phyloP scores from a whole-genome alignment of 2,888 invertebrate species.

The Platycheirus rosarum region DNA sequence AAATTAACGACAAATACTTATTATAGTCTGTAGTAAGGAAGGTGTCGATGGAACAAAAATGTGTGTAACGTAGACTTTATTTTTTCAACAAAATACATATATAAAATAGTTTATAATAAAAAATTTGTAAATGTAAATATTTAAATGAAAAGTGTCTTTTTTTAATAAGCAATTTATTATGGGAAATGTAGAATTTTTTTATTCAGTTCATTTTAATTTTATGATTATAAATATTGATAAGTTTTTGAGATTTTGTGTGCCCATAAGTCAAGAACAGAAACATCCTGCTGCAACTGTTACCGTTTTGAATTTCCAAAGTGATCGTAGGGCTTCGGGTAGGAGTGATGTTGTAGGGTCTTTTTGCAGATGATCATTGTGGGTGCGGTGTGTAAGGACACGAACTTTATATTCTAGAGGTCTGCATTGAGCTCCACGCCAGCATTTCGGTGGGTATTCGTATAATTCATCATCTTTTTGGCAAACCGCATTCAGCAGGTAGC shows the following conservation, averaged over 20 bases:
- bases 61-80: conserved; percentile 70
- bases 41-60: conserved; percentile 57
- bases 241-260: conserved; percentile 1
- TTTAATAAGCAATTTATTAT: neutral
- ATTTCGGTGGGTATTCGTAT: conserved; percentile 77
- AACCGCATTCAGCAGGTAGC: conserved; percentile 80
- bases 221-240: conserved; percentile 25
- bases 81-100: conserved; percentile 73
- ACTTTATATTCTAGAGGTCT: conserved; percentile 81
- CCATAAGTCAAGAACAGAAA: conserved; percentile 77
- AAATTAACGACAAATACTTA: conserved; percentile 25
- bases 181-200: conserved; percentile 28
- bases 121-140: conserved; percentile 64
- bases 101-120: conserved; percentile 49
- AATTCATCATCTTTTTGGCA: conserved; percentile 78
- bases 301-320: conserved; percentile 80
- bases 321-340: conserved; percentile 77
- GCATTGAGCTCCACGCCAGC: conserved; percentile 80
- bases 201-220: conserved; percentile 58
- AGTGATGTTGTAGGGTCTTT: conserved; percentile 76
- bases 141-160: conserved; percentile 8
- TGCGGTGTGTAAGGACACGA: conserved; percentile 78
- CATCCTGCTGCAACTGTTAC: conserved; percentile 81
- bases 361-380: conserved; percentile 75
- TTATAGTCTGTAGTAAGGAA: conserved; percentile 40